Base-by-base conservation (phyloP, 1,140 invertebrate species). In the Drosophila suzukii region DNA sequence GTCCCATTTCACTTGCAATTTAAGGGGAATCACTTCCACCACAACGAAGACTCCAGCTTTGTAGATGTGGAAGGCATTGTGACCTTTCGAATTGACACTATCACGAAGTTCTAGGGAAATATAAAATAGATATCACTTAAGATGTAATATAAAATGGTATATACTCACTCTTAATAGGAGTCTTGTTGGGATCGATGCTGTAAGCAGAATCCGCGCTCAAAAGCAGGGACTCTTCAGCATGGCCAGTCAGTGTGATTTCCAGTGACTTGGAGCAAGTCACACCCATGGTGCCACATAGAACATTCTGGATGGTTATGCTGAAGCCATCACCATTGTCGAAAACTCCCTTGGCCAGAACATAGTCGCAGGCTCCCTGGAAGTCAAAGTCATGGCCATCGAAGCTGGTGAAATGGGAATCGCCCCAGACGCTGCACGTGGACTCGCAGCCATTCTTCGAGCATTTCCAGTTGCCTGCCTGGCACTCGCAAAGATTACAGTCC, bases 311-410 rank as follows among this genome's bases (percentile, higher is more conserved):
- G 10, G 95, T 94, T 3, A 97, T 93, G 39, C 94, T 94, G 84
- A 97, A 97, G 0, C 93, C 93, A 71, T 96, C 95, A 20, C 94
- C 93, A 32, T 92, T 93, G 20, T 92, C 93, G 44, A 94, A 81
- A 2, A 78, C 92, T 13, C 96, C 96, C 92, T 97, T 97, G 2
- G 95, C 95, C 7, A 98, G 92, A 12, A 98, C 94, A 83, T 98
- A 98, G 63, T 97, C 96, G 90, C 97, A 98, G 47, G 95, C 94
- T 34, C 97, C 97, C 92, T 98, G 96, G 92, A 98, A 98, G 86
- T 98, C 96, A 89, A 95, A 98, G 7, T 94, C 93, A n/a, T 94
- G 94, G 0, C 95, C 96, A 92, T 98, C 97, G 85, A 97, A 98
- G 0, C 96, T 97, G 73, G 95, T 95, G 85, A 97, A 97, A 91